Conservation (phyloP, 2,888 invertebrate species). For the Cheilosia vernalis region DNA sequence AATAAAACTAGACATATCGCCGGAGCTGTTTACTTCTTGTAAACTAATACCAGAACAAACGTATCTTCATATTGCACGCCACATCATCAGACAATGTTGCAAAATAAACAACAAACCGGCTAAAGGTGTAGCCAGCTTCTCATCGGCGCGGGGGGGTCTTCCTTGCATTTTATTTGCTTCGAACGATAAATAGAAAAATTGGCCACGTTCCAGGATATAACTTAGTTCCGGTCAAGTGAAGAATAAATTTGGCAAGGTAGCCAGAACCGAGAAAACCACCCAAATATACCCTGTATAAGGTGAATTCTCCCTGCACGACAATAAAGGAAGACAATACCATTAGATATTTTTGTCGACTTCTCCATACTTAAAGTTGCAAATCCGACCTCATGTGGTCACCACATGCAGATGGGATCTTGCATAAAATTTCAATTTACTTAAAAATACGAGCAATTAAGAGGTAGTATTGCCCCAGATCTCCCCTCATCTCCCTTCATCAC, state of each 20-base stretch:
- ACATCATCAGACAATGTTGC: constrained; percentile 28
- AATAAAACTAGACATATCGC: background rate
- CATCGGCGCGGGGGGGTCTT: background rate
- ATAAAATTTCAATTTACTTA: constrained; percentile 72
- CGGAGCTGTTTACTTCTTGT: constrained; percentile 10
- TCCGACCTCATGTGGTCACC: constrained; percentile 64
- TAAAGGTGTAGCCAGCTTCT: constrained; percentile 28
- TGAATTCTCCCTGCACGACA: constrained; percentile 41
- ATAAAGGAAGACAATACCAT: constrained; percentile 28
- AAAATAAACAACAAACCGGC: constrained; percentile 6
- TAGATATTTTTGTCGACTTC: background rate
- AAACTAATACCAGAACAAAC: constrained; percentile 2
- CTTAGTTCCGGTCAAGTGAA: constrained; percentile 68
- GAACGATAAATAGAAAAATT: constrained; percentile 49
- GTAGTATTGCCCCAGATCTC: constrained; percentile 1
- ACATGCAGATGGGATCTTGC: constrained; percentile 60
- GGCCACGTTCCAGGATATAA: constrained; percentile 58
- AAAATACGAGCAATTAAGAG: constrained; percentile 46
- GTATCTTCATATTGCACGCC: background rate
- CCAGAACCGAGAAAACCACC: constrained; percentile 42
- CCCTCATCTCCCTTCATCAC: constrained; percentile 2
- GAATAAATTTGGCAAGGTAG: constrained; percentile 67
- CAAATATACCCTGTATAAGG: constrained; percentile 16
- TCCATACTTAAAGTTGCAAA: constrained; percentile 62
- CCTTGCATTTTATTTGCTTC: constrained; percentile 15